Base-by-base conservation (phyloP, 2,888 invertebrate species). In the Carterocephalus palaemon region DNA sequence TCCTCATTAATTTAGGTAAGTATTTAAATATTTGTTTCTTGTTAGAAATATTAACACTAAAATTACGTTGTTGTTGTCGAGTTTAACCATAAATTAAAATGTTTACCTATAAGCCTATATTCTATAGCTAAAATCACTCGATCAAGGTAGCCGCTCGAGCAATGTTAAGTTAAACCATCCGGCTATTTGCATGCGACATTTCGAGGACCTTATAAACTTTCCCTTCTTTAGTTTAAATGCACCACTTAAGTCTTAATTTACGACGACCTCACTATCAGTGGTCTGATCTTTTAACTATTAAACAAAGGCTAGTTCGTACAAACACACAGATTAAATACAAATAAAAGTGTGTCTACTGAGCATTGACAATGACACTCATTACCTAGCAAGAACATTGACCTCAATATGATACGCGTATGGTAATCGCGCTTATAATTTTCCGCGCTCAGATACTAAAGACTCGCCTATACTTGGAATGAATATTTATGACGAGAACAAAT, bases 341-440 rank as follows among this genome's bases (percentile, higher is more conserved):
- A 34, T 22, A 32, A 32, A 20, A 8, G 1, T 33, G 5, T n/a
- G 1, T 33, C 2, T n/a, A 16, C 17, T 9, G 16, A 24, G 8
- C 36, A 36, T 36, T 36, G 36, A 36, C 36, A 36, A 36, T 36
- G 36, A 36, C 36, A 36, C 24, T 36, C 36, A 24, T 36, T 36
- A 24, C 24, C 13, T 9, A n/a, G n/a, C 9, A 15, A 36, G 36
- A 23, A 36, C 36, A 36, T 24, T 36, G 36, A 36, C 36, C 36
- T 36, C 16, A 36, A 16, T 36, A 24, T 5, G 22, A 6, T 24
- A 2, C 16, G 24, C 10, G 9, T 36, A 36, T 36, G 36, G 36
- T 24, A 36, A 16, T 23, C 22, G 34, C 6, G 6, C 4, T 31
- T 8, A 16, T 13, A 31, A 31, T 16, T 31, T 31, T 31, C 31